A percentile compares a stretch with the other conserved stretches of the same genome.
Evolutionary conservation across 2,888 invertebrate species (phyloP).

Genomic region (Dioctria rufipes): DNA sequence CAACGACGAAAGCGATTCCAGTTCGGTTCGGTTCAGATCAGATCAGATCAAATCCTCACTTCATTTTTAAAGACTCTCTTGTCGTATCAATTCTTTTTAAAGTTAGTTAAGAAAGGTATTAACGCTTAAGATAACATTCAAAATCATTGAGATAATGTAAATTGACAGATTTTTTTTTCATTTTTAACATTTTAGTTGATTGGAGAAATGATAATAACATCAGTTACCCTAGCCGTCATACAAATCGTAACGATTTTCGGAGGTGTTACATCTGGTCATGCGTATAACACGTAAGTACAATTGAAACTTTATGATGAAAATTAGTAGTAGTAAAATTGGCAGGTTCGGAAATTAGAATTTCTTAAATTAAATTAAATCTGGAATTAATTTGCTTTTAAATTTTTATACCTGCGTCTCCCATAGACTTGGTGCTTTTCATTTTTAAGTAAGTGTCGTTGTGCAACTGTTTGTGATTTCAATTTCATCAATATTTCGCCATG

Average conservation of each 20-base stretch:
- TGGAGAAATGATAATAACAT: conserved; percentile 36
- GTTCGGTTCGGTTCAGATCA: neutral
- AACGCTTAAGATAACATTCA: too few species aligned
- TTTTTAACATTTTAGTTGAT: conserved; percentile 12
- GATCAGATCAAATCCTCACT: neutral
- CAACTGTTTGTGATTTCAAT: too few species aligned
- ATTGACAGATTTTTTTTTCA: neutral
- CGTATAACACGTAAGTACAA: conserved; percentile 13
- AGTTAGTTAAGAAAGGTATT: neutral
- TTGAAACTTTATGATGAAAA: too few species aligned
- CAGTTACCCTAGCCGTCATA: neutral
- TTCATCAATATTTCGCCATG: too few species aligned
- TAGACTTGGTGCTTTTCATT: too few species aligned
- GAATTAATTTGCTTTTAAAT: too few species aligned
- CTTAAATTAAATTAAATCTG: too few species aligned
- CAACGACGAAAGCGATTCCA: neutral
- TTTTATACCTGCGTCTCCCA: too few species aligned
- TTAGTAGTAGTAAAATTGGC: too few species aligned
- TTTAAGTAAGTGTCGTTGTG: too few species aligned
- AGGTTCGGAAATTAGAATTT: too few species aligned
- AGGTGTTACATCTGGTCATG: neutral
- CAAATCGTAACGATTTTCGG: conserved; percentile 19
- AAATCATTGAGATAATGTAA: too few species aligned
- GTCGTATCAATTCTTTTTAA: neutral
- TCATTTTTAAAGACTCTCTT: conserved; percentile 12